Evolutionary conservation across 2,888 invertebrate species (phyloP), one percentile per base, ranked within the genome.

Genomic region (Cryptocheilus praepositus): DNA sequence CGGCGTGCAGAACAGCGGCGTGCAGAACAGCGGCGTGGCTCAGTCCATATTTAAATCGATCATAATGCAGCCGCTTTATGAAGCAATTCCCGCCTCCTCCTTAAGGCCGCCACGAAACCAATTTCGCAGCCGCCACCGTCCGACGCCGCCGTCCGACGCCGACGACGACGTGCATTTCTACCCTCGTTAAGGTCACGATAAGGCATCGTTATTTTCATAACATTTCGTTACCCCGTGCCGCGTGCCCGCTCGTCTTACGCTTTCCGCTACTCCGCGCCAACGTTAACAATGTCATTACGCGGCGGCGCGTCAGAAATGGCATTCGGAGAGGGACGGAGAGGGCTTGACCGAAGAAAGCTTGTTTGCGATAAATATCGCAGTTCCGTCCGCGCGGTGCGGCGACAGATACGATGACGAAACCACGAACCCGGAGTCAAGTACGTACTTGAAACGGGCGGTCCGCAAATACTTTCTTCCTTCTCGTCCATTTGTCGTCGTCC

Each of bases 361-460:
- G 28, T 63, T 51, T 25, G 54, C 49, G 49, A 25, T 53, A 25
- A 53, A 53, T 53, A 22, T 25, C 53, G 53, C 21, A 25, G 22
- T 36, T 36, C 21, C 57, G 44, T 52, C 56, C 21, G 18, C 13
- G 28, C 19, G 19, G 49, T 54, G 28, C 44, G 55, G 63, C 36
- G 36, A 36, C 36, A 36, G 55, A 46, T 25, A 22, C 46, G 63
- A 78, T 64, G 75, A 71, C 64, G 68, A 59, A 55, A 65, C 60
- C 25, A 44, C 54, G 55, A 66, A 46, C n/a, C 55, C 57, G 44
- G 53, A 54, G 56, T 67, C 63, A 62, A 78, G 76, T 62, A 71
- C 46, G 28, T 72, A 58, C 72, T 77, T 43, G 61, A 72, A 25
- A 58, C 52, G 51, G 45, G 54, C 46, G 46, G 69, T 65, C 64